phyloP scores from a whole-genome alignment of 2,888 invertebrate genomes.

The Lepidocyrtinus sp. region DNA sequence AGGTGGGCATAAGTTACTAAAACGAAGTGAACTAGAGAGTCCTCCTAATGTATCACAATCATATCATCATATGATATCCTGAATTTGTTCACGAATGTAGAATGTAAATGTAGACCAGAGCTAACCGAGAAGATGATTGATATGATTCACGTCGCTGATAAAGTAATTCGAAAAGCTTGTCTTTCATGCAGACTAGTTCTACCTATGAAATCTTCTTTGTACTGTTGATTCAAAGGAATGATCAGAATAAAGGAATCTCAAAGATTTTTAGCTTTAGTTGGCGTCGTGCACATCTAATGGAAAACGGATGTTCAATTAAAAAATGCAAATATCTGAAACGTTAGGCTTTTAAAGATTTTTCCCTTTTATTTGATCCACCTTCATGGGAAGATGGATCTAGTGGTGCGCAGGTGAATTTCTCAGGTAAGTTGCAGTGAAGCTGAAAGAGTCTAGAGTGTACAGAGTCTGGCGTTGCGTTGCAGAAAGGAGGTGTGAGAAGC shows the following conservation, averaged over 20 bases:
- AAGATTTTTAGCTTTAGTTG: slow-evolving; percentile 12
- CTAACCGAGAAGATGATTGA: slow-evolving; percentile 40
- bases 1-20: not conserved
- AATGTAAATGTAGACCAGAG: not conserved
- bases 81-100: slow-evolving; percentile 3
- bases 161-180: slow-evolving; percentile 55
- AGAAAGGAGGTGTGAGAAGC: slow-evolving; percentile 26
- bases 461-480: slow-evolving; percentile 20
- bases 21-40: not conserved
- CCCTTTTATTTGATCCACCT: not conserved
- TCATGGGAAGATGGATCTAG: slow-evolving; percentile 39
- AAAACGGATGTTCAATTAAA: slow-evolving; percentile 43
- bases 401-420: slow-evolving; percentile 2
- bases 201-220: too few species aligned
- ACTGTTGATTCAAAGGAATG: too few species aligned
- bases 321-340: not conserved
- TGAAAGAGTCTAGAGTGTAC: slow-evolving; percentile 37
- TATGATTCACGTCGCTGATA: slow-evolving; percentile 38
- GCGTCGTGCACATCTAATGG: slow-evolving; percentile 49
- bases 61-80: slow-evolving; percentile 1
- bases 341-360: not conserved
- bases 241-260: too few species aligned
- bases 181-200: slow-evolving; percentile 16
- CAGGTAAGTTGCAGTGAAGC: slow-evolving; percentile 21
- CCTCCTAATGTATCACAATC: too few species aligned